Evolutionary conservation across 37 sponge, comb jelly and placozoan species (phyloP).

Genomic region (Eunapius fragilis): DNA sequence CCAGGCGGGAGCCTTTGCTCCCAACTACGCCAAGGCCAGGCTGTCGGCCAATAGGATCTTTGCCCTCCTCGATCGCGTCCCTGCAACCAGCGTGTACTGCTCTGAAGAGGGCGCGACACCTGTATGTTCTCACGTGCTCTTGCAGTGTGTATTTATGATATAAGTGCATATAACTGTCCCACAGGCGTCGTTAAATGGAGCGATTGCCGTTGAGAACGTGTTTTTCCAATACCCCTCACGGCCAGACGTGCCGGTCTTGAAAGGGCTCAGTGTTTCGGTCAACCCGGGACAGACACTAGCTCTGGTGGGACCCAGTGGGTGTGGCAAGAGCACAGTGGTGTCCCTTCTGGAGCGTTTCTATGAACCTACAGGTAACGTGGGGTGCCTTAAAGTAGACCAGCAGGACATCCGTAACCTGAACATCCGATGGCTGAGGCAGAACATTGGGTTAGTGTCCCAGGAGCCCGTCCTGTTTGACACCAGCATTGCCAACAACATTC

Average conservation of each 20-base stretch:
- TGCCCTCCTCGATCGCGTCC: constrained; percentile 60
- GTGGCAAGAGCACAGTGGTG: constrained; percentile 83
- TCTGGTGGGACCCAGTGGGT: constrained; percentile 77
- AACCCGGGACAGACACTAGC: constrained; percentile 73
- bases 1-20: constrained; percentile 81
- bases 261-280: constrained; percentile 29
- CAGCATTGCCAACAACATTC: constrained; percentile 57
- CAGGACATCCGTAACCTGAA: constrained; percentile 48
- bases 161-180: too few species aligned
- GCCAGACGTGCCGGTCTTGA: constrained; percentile 56
- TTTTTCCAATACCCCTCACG: constrained; percentile 73
- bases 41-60: constrained; percentile 80
- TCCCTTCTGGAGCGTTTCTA: constrained; percentile 81
- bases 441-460: constrained; percentile 72
- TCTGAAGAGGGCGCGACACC: constrained; percentile 64
- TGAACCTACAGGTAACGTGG: constrained; percentile 39
- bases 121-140: constrained; percentile 17
- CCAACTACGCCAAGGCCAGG: constrained; percentile 81
- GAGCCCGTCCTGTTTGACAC: constrained; percentile 60
- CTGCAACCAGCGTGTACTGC: constrained; percentile 63
- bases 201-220: constrained; percentile 44
- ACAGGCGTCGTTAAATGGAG: constrained; percentile 33
- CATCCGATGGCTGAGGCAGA: constrained; percentile 41
- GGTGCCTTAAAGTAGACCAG: constrained; percentile 18
- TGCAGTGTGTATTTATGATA: too few species aligned